Percentiles rank a stretch among this genome's conserved stretches.
phyloP scores from a whole-genome alignment of 2,797 vertebrate species.

The Ctenochaetus hawaiiensis region DNA sequence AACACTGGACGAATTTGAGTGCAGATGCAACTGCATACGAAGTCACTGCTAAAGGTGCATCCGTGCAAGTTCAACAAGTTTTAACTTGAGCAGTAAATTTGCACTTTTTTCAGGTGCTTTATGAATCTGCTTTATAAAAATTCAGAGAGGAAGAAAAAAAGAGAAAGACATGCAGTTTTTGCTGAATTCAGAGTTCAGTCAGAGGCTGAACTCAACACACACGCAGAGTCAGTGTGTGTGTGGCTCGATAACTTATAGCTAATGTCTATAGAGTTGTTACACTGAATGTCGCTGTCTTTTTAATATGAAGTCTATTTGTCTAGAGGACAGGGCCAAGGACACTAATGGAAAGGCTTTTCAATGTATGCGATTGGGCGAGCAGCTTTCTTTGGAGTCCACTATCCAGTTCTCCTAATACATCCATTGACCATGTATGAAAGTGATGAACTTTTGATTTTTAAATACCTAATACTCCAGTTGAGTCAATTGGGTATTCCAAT shows the following conservation, averaged over 20 bases:
- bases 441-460: slow-evolving; percentile 34
- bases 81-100: neutral
- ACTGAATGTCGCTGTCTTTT: neutral
- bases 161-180: neutral
- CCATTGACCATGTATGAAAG: slow-evolving; percentile 68
- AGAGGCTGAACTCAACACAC: neutral
- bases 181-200: slow-evolving; percentile 1
- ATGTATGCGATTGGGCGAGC: neutral
- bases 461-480: slow-evolving; percentile 99
- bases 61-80: neutral
- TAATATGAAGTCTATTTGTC: neutral
- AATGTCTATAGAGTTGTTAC: neutral
- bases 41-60: neutral
- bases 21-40: neutral
- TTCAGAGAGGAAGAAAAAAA: neutral
- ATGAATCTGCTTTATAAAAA: neutral
- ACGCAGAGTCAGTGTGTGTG: neutral
- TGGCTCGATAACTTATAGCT: neutral
- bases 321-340: neutral
- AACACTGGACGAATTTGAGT: neutral
- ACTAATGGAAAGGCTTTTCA: neutral
- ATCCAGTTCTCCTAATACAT: slow-evolving; percentile 82
- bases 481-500: slow-evolving; percentile 99
- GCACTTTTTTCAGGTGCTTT: neutral
- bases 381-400: slow-evolving; percentile 50